Evolutionary conservation across 2,113 vertebrate genomes (phyloP), one percentile per base, ranked within the genome.

Genomic region (Cryptoleucopteryx plumbea): DNA sequence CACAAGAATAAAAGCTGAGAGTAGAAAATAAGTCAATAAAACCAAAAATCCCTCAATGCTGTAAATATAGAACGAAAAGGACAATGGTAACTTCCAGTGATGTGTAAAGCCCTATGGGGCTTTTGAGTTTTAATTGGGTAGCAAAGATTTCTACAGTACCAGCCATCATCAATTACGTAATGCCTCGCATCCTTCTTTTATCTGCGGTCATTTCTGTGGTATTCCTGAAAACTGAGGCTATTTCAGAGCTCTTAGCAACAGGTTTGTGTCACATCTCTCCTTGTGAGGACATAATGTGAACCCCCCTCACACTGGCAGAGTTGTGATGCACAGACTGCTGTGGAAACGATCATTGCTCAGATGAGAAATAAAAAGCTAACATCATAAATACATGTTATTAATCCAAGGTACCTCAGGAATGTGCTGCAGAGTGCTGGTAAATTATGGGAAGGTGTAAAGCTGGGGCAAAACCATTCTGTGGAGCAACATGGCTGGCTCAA

Each of bases 271-370:
- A 2, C 34, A 11, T 9, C 12, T 72, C 27, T 56, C 27, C n/a
- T 34, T 27, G n/a, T 16, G 63, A 79, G 56, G 65, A 42, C 73
- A 36, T 8, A 32, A 1, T 0, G 13, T 11, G 56, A 75, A 0
- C 11, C 40, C 14, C 42, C 16, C 59, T 48, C 45, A 27, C 10
- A 0, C 22, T 23, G n/a, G 7, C 29, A 25, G 18, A 74, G 40
- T 29, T 27, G 65, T 45, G 52, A 18, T 19, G 45, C 71, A 19
- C 3, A 47, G 20, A 11, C 16, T 50, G n/a, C 73, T 47, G 47
- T 4, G 56, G n/a, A 75, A 88, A 21, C 0, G 0, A 17, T 16
- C 29, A 2, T 0, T 50, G 65, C 43, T 82, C 0, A 13, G 55
- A 17, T 14, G 29, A 45, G 29, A 67, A 78, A 59, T 26, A 23